Evolutionary conservation across 2,888 invertebrate species (phyloP), one percentile per base, ranked within the genome.

Genomic region (Drosophila multiciliata): DNA sequence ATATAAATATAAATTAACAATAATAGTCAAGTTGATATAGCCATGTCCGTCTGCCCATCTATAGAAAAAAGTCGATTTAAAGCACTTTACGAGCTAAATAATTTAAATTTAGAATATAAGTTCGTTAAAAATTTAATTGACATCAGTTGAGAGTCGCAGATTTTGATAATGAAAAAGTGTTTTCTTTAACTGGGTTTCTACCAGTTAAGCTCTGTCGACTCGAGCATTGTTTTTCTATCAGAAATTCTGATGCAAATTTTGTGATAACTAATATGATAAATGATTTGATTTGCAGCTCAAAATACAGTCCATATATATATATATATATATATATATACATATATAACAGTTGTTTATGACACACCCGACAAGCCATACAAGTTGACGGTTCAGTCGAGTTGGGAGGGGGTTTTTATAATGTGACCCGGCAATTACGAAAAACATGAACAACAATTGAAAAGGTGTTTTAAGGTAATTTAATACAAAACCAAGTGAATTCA

Each of bases 391-490:
- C n/a, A 20, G 33, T 40, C 35, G 26, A 52, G 33, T 32, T 59
- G n/a, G 36, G 26, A 29, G 3, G n/a, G 54, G 60, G 58, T 54
- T 42, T 45, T 15, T 67, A 67, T 53, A 72, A 67, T 63, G 50
- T 20, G 70, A 7, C 36, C 5, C 55, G 75, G 73, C 85, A 85
- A 89, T 85, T 89, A 87, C 69, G 23, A 72, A 87, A 82, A 85
- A 85, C 85, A 85, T 85, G 89, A 82, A 75, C 85, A 82, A 54
- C 85, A 82, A 85, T 89, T 87, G 85, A 82, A 68, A 73, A 75
- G 74, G 70, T 65, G 78, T 65, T 66, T 74, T 75, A 85, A 66
- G 69, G 85, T 78, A 87, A 85, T 73, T 70, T 65, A 82, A 85
- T 85, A 80, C 75, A 40, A 61, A 35, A 32, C 15, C 49, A 20